Conservation (phyloP, 1,140 invertebrate species). For the Magallana angulata region DNA sequence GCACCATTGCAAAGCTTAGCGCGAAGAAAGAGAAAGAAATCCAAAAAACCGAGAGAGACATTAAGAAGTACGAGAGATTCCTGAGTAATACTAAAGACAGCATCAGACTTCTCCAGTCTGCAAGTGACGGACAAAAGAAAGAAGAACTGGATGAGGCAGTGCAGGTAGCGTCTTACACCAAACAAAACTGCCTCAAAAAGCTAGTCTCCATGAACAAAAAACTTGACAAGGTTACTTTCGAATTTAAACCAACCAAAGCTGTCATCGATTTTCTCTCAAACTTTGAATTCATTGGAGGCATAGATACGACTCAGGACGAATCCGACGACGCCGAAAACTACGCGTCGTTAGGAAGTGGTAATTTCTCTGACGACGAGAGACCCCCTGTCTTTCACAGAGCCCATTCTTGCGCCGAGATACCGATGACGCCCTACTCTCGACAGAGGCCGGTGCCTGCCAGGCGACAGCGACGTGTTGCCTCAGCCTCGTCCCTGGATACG, state of each 20-base stretch:
- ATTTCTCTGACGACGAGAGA: not conserved
- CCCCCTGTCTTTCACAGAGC: not conserved
- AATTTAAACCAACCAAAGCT: constrained; percentile 5
- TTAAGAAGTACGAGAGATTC: constrained; percentile 46
- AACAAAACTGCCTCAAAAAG: constrained; percentile 34
- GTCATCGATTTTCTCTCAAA: not conserved
- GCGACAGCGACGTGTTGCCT: constrained; percentile 8
- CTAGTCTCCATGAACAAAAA: constrained; percentile 28
- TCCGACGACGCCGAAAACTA: not conserved
- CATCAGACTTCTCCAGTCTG: constrained; percentile 36
- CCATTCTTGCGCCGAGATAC: not conserved
- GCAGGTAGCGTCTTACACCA: constrained; percentile 1
- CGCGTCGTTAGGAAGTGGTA: not conserved
- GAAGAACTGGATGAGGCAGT: constrained; percentile 31
- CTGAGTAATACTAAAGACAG: not conserved
- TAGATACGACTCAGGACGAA: not conserved
- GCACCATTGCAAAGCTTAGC: constrained; percentile 1
- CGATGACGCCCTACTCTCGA: not conserved
- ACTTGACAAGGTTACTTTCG: not conserved
- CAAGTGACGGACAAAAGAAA: constrained; percentile 26
- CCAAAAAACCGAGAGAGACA: constrained; percentile 40
- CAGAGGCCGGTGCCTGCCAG: constrained; percentile 3
- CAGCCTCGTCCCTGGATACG: not conserved
- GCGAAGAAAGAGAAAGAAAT: constrained; percentile 49
- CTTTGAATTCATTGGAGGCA: constrained; percentile 13